phyloP scores from a whole-genome alignment of 2,113 vertebrate genomes.

The Verasper variegatus region DNA sequence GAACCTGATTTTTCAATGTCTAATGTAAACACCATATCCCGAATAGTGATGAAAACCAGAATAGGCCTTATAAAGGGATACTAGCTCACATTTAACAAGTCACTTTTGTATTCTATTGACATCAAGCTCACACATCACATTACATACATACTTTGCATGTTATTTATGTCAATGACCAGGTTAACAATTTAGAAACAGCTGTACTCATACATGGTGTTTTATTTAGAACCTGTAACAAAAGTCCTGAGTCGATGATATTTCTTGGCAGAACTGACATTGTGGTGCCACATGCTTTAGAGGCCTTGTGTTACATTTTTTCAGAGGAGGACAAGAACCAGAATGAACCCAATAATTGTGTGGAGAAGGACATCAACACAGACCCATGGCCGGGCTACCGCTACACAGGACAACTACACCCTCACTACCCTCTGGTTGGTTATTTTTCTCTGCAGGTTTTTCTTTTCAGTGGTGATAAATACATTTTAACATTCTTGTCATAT shows the following conservation, averaged over 20 bases:
- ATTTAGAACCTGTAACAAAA: not conserved
- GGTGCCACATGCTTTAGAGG: slow-evolving; percentile 26
- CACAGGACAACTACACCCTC: slow-evolving; percentile 92
- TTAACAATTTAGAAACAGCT: not conserved
- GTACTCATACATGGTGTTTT: not conserved
- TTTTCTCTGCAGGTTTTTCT: not conserved
- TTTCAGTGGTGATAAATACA: not conserved
- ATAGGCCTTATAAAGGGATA: not conserved
- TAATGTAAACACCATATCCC: not conserved
- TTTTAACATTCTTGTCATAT: not conserved
- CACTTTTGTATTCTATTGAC: not conserved
- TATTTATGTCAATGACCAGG: not conserved
- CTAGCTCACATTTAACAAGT: not conserved
- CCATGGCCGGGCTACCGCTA: slow-evolving; percentile 97
- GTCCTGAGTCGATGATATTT: not conserved
- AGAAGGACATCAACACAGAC: slow-evolving; percentile 93
- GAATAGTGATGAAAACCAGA: not conserved
- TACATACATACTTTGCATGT: not conserved
- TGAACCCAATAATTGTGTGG: slow-evolving; percentile 88
- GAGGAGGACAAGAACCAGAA: slow-evolving; percentile 93
- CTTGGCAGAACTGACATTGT: not conserved
- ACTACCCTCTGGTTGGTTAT: slow-evolving; percentile 93
- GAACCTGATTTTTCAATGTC: not conserved
- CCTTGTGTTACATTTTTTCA: slow-evolving; percentile 65
- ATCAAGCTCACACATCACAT: not conserved